Evolutionary conservation across 2,797 vertebrate species (phyloP), one percentile per base, ranked within the genome.

Genomic region (Esox lucius): DNA sequence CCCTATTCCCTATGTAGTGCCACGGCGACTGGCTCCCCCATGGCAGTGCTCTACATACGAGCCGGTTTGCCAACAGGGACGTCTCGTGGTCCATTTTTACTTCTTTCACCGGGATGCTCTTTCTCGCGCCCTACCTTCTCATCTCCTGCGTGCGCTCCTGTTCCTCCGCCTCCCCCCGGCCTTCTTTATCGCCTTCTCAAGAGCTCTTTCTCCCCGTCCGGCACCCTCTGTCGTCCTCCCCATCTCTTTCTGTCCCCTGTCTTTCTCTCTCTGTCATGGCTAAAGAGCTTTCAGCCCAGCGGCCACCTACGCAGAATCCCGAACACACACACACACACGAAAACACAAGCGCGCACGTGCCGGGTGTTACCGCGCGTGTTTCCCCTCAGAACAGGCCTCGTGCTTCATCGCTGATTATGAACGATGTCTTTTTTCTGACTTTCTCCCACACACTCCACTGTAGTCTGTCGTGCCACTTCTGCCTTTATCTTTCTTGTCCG

Each of bases 151-250:
- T 82, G 85, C 90, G 87, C 91, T 90, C 84, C 92, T 5, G 1
- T 24, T 9, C 42, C 35, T 64, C 17, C 51, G 59, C 59, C 22
- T 64, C 7, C 71, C 90, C 87, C 26, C 91, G 78, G 91, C 77
- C 90, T 87, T 42, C 80, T 91, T 77, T 84, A 88, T 85, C 89
- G 90, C 31, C 91, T 91, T 78, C 91, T 89, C 93, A 17, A 5
- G 6, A 12, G 16, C 16, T 49, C 48, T 49, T 49, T 39, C 9
- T 17, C n/a, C n/a, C n/a, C n/a, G n/a, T n/a, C n/a, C n/a, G n/a
- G n/a, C n/a, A n/a, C n/a, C n/a, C n/a, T 39, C 35, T 39, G 35
- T 39, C 35, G 35, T 7, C 35, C 49, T 53, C 4, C 17, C 17
- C 6, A 17, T 53, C 19, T 53, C 51, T 53, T 53, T 53, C 17